Evolutionary conservation across 1,140 invertebrate species (phyloP).

Genomic region (Brachionus rubens): DNA sequence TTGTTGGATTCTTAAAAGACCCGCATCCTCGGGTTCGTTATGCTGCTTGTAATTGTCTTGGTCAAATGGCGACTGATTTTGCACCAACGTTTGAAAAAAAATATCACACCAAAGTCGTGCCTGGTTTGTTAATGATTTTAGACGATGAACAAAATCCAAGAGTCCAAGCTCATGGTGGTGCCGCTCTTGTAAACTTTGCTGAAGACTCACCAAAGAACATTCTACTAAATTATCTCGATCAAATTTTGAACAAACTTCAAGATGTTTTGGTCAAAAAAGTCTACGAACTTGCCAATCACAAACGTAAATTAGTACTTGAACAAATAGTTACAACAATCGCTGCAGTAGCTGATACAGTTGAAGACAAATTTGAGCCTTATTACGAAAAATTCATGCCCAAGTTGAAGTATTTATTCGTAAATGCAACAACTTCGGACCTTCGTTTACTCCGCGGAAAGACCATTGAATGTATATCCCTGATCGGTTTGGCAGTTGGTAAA

Average conservation of each 20-base stretch:
- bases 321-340: conserved; percentile 97
- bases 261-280: conserved; percentile 85
- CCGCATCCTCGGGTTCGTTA: conserved; percentile 88
- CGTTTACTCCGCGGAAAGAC: conserved; percentile 87
- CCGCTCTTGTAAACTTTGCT: conserved; percentile 96
- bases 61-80: conserved; percentile 98
- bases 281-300: conserved; percentile 76
- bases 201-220: conserved; percentile 94
- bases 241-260: conserved; percentile 86
- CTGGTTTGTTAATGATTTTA: conserved; percentile 80
- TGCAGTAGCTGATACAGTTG: conserved; percentile 95
- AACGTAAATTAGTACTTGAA: conserved; percentile 92
- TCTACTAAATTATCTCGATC: conserved; percentile 80
- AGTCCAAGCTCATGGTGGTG: conserved; percentile 76
- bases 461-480: conserved; percentile 96
- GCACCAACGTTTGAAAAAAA: conserved; percentile 93
- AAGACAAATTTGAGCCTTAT: conserved; percentile 83
- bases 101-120: conserved; percentile 89
- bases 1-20: conserved; percentile 82
- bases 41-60: conserved; percentile 96
- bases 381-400: conserved; percentile 83
- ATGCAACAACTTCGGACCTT: conserved; percentile 80
- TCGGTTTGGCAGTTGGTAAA: conserved; percentile 90
- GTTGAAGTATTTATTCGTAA: conserved; percentile 93
- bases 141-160: conserved; percentile 85